Evolutionary conservation across 2,888 invertebrate species (phyloP).

Genomic region (Mylabris sibirica): DNA sequence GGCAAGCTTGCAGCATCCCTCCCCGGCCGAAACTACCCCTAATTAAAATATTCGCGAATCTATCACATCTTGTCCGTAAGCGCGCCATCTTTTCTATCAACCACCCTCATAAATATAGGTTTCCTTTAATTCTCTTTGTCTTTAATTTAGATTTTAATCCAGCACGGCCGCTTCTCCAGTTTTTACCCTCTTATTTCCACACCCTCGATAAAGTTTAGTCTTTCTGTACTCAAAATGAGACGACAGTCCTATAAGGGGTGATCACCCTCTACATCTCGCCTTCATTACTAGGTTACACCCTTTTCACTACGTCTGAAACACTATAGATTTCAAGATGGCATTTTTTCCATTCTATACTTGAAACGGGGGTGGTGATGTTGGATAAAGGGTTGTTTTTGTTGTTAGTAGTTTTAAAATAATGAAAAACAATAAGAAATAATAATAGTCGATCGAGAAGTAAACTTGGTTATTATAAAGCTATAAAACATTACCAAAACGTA

Average conservation of each 20-base stretch:
- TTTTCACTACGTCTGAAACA: constrained; percentile 18
- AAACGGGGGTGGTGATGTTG: background rate
- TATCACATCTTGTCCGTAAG: too few species aligned
- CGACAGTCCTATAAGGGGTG: background rate
- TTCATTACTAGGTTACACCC: constrained; percentile 14
- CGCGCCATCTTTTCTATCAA: constrained; percentile 29
- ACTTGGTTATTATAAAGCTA: constrained; percentile 55
- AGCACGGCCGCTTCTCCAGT: constrained; percentile 58
- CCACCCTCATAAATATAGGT: constrained; percentile 37
- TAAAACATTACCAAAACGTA: constrained; percentile 57
- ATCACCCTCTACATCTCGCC: background rate
- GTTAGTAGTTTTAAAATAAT: background rate
- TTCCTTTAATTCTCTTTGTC: constrained; percentile 59
- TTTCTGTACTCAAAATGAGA: constrained; percentile 1
- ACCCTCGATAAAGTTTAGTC: constrained; percentile 45
- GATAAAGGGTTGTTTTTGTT: background rate
- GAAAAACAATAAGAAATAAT: background rate
- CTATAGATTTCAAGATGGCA: constrained; percentile 25
- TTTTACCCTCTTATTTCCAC: constrained; percentile 62
- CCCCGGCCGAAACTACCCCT: constrained; percentile 33
- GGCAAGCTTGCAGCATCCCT: background rate
- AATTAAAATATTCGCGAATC: background rate
- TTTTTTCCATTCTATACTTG: constrained; percentile 22
- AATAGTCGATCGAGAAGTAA: constrained; percentile 42
- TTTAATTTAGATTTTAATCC: constrained; percentile 62